Evolutionary conservation across 2,113 vertebrate genomes (phyloP).

Genomic region (Dolichotis patagonum): DNA sequence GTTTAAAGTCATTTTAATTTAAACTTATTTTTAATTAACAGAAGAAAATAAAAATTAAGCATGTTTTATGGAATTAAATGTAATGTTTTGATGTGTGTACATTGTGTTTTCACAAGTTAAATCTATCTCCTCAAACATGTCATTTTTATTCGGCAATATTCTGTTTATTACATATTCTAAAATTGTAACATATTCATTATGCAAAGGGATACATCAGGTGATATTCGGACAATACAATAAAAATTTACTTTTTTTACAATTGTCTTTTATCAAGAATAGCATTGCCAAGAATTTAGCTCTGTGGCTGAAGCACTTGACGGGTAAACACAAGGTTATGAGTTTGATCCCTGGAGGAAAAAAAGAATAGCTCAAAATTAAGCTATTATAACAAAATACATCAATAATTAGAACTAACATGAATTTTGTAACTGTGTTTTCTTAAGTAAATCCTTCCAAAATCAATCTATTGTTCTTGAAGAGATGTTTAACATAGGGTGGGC

Average conservation of each 20-base stretch:
- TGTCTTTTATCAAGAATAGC: too few relatives aligned
- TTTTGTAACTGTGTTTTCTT: background rate
- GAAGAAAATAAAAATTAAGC: background rate
- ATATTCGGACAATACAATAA: background rate
- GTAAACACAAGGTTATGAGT: too few relatives aligned
- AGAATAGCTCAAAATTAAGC: background rate
- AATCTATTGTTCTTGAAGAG: background rate
- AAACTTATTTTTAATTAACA: background rate
- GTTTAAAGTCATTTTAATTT: background rate
- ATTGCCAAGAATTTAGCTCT: too few relatives aligned
- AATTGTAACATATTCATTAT: background rate
- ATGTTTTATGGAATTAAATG: background rate
- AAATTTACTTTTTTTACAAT: background rate
- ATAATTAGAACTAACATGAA: background rate
- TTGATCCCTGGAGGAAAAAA: too few relatives aligned
- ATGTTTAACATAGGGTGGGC: background rate
- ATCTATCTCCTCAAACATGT: background rate
- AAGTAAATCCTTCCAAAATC: background rate
- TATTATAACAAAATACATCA: background rate
- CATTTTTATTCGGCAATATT: background rate
- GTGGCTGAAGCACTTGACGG: too few relatives aligned
- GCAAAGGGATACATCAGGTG: background rate
- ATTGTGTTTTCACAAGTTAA: background rate
- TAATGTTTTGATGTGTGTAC: too few relatives aligned
- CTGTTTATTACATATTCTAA: background rate